Evolutionary conservation across 2,797 vertebrate species (phyloP).

Genomic region (Parotocinclus haroldoi): DNA sequence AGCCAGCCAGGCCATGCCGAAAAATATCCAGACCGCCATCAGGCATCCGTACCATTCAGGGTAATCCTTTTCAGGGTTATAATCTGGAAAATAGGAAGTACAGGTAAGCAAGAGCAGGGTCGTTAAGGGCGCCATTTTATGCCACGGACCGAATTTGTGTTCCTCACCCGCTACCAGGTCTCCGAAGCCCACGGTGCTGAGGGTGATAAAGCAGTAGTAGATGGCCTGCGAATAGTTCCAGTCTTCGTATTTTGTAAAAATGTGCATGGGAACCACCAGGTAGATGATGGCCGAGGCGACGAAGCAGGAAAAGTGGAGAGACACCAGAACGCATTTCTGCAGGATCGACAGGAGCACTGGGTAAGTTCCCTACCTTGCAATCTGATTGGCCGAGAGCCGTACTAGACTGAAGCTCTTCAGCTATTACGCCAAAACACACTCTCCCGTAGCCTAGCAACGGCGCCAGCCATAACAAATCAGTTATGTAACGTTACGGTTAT

Average conservation of each 20-base stretch:
- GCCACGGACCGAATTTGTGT: not conserved
- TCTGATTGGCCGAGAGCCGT: not conserved
- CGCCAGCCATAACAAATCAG: too few relatives aligned
- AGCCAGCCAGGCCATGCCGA: conserved; percentile 90
- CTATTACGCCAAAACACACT: too few relatives aligned
- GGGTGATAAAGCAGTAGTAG: conserved; percentile 91
- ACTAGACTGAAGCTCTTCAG: too few relatives aligned
- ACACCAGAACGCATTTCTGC: conserved; percentile 64
- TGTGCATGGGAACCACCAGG: conserved; percentile 79
- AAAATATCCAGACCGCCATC: conserved; percentile 88
- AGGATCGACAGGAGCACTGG: conserved; percentile 7
- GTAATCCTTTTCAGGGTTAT: conserved; percentile 73
- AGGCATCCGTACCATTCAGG: conserved; percentile 84
- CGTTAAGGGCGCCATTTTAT: not conserved
- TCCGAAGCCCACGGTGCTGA: conserved; percentile 92
- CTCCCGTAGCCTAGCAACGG: too few relatives aligned
- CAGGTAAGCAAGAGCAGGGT: not conserved
- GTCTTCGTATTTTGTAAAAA: conserved; percentile 80
- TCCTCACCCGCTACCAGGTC: conserved; percentile 84
- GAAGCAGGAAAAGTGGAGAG: conserved; percentile 71
- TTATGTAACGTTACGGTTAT: too few relatives aligned
- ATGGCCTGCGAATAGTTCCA: conserved; percentile 84
- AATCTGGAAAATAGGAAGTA: conserved; percentile 63
- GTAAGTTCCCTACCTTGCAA: too few relatives aligned
- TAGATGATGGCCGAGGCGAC: conserved; percentile 68